phyloP scores from a whole-genome alignment of 2,113 vertebrate species.

The Morone saxatilis region DNA sequence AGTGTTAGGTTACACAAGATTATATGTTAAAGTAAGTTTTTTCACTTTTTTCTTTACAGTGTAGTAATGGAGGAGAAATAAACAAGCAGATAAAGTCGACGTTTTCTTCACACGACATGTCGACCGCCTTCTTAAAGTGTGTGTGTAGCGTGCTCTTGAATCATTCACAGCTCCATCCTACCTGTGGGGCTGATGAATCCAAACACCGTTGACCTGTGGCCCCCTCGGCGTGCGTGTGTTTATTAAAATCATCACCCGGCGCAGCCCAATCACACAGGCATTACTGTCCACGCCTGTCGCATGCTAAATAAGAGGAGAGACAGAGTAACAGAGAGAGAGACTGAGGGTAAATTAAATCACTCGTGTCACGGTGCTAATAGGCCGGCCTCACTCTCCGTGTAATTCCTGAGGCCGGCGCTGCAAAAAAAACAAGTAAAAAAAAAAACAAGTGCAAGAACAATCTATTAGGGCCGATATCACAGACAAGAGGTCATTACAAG shows the following conservation, averaged over 20 bases:
- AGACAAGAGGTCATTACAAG: conserved; percentile 84
- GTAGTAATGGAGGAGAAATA: too few species aligned
- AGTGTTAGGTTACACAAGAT: too few species aligned
- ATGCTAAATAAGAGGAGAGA: conserved; percentile 79
- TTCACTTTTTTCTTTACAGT: too few species aligned
- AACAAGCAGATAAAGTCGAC: conserved; percentile 1
- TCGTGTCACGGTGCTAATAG: conserved; percentile 86
- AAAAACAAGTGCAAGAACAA: conserved; percentile 71
- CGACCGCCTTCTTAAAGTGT: not conserved
- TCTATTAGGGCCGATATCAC: conserved; percentile 84
- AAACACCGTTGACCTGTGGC: conserved; percentile 78
- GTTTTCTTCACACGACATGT: conserved; percentile 1
- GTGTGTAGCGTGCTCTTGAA: conserved; percentile 2
- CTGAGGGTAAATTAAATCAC: conserved; percentile 82
- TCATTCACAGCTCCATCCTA: conserved; percentile 49
- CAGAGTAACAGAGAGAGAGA: conserved; percentile 46
- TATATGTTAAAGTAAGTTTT: too few species aligned
- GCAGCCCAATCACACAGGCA: conserved; percentile 77
- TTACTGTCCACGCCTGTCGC: conserved; percentile 79
- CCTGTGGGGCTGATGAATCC: conserved; percentile 74
- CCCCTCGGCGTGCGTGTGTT: conserved; percentile 71
- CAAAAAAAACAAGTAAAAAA: conserved; percentile 43
- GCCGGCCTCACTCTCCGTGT: conserved; percentile 78
- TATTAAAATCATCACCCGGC: conserved; percentile 80
- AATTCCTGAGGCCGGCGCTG: conserved; percentile 73